phyloP scores from a whole-genome alignment of 2,888 invertebrate species.

The Mythimna vitellina region DNA sequence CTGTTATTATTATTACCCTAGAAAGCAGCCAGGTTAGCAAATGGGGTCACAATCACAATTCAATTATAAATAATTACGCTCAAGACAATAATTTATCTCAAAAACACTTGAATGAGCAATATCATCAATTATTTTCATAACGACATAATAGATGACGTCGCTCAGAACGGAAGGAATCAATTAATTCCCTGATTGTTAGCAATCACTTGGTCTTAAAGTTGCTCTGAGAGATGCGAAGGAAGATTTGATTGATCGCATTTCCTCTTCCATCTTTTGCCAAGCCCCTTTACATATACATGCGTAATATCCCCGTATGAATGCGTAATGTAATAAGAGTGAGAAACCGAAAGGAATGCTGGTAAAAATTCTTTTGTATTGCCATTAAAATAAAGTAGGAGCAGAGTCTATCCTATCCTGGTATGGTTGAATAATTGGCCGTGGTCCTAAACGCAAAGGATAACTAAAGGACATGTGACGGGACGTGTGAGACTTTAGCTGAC shows the following conservation, averaged over 20 bases:
- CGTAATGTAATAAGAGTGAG: slow-evolving; percentile 43
- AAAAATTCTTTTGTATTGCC: slow-evolving; percentile 23
- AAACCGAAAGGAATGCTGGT: slow-evolving; percentile 20
- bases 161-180: slow-evolving; percentile 58
- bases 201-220: slow-evolving; percentile 47
- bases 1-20: neutral
- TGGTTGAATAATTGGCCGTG: too few species aligned
- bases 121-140: slow-evolving; percentile 52
- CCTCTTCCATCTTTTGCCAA: slow-evolving; percentile 22
- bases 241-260: slow-evolving; percentile 60
- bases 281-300: slow-evolving; percentile 23
- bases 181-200: slow-evolving; percentile 60
- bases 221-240: slow-evolving; percentile 25
- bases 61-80: slow-evolving; percentile 2
- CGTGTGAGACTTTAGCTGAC: too few species aligned
- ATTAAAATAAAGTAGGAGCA: slow-evolving; percentile 14
- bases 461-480: too few species aligned
- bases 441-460: too few species aligned
- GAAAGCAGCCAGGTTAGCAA: too few species aligned
- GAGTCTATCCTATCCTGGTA: too few species aligned
- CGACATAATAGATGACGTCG: slow-evolving; percentile 41
- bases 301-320: slow-evolving; percentile 38
- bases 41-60: slow-evolving; percentile 1
- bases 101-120: slow-evolving; percentile 20
- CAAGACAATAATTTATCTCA: neutral